These are phyloP conservation scores for Andrena camellia DNA, from an alignment of 2,888 invertebrate genomes.

Conservation along the genomic window DNA sequence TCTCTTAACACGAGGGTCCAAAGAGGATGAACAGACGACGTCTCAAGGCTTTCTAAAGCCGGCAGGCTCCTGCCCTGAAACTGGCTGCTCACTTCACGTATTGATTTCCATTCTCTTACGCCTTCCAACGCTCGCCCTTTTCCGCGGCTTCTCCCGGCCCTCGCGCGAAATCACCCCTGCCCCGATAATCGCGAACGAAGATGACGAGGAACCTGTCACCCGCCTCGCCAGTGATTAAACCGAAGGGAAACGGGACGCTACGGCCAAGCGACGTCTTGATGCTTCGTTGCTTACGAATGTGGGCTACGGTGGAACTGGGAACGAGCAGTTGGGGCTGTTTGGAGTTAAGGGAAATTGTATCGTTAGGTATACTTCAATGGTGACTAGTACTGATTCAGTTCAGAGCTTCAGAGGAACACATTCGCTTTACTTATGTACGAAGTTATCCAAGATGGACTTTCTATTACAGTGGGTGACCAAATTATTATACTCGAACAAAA, in stretches of 20 bases:
- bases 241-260: neutral
- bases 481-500: too few species aligned
- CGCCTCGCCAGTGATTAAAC: slow-evolving; percentile 26
- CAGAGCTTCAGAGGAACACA: too few species aligned
- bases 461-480: too few species aligned
- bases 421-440: too few species aligned
- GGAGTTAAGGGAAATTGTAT: too few species aligned
- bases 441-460: too few species aligned
- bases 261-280: neutral
- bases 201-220: slow-evolving; percentile 15
- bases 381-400: too few species aligned
- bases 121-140: slow-evolving; percentile 80
- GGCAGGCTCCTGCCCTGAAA: slow-evolving; percentile 76
- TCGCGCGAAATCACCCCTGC: slow-evolving; percentile 42
- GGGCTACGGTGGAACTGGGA: too few species aligned
- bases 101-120: slow-evolving; percentile 84
- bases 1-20: slow-evolving; percentile 72
- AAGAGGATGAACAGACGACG: slow-evolving; percentile 76
- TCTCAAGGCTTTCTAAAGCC: slow-evolving; percentile 82
- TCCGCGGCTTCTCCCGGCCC: slow-evolving; percentile 59
- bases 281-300: neutral
- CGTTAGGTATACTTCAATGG: too few species aligned
- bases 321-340: too few species aligned
- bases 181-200: slow-evolving; percentile 19
- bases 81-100: slow-evolving; percentile 83